A percentile compares a stretch with the other conserved stretches of the same genome.
These are phyloP conservation scores for Caranx ignobilis DNA, from an alignment of 2,113 vertebrate genomes.

Conservation along the genomic window DNA sequence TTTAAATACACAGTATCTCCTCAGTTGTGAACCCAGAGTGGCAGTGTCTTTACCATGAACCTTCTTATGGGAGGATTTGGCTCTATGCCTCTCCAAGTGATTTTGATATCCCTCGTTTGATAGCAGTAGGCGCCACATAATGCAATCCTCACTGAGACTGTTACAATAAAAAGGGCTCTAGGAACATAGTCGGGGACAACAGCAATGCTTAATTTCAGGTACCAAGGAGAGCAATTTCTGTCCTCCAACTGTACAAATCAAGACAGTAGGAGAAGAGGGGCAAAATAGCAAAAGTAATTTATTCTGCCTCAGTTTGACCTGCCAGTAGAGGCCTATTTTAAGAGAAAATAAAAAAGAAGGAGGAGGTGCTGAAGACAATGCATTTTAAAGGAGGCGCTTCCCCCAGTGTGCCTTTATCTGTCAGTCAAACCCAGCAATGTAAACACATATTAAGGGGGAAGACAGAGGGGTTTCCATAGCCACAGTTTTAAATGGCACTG, in stretches of 20 bases:
- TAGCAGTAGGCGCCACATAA: conserved; percentile 66
- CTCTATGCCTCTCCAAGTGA: conserved; percentile 54
- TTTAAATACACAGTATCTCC: conserved; percentile 20
- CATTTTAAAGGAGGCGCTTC: conserved; percentile 73
- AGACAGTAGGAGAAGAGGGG: conserved; percentile 37
- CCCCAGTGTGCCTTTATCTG: conserved; percentile 75
- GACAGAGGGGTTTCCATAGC: conserved; percentile 75
- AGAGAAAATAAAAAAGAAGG: conserved; percentile 63
- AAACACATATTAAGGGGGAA: conserved; percentile 70
- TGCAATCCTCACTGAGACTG: conserved; percentile 64
- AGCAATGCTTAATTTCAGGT: conserved; percentile 64
- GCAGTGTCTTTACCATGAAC: conserved; percentile 42
- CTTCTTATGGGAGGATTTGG: conserved; percentile 40
- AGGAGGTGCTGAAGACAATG: conserved; percentile 72
- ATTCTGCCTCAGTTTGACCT: conserved; percentile 68
- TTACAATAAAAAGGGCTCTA: conserved; percentile 64
- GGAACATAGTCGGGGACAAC: conserved; percentile 67
- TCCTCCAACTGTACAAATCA: conserved; percentile 55
- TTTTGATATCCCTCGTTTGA: conserved; percentile 69
- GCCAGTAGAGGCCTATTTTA: conserved; percentile 68
- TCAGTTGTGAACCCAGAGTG: conserved; percentile 28
- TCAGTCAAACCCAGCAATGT: conserved; percentile 71
- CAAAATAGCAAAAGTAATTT: conserved; percentile 68
- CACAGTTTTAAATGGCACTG: conserved; percentile 70
- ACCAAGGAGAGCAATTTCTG: conserved; percentile 55